These are phyloP conservation scores for Caligus rogercresseyi DNA, from an alignment of 1,140 invertebrate genomes.

Conservation along the genomic window DNA sequence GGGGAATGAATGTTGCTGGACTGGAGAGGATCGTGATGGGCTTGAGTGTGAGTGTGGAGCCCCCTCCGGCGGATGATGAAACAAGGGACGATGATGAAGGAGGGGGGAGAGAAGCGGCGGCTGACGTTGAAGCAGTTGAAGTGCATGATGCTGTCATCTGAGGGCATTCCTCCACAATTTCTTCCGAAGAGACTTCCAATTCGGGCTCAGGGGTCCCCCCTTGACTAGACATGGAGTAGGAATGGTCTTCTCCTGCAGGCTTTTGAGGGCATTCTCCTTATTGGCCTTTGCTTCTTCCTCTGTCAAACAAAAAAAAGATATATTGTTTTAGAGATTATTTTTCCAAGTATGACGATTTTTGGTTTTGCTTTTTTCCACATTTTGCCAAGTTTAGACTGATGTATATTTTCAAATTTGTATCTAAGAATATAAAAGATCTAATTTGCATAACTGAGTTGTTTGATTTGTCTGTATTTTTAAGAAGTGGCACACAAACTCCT, in stretches of 20 bases:
- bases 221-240: neutral
- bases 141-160: neutral
- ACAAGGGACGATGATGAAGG: neutral
- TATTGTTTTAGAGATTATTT: no score
- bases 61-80: neutral
- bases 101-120: no score
- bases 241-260: neutral
- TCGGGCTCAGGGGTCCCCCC: neutral
- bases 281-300: neutral
- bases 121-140: neutral
- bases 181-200: neutral
- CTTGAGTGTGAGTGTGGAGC: neutral
- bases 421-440: no score
- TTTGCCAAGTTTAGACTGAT: no score
- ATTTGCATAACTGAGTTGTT: no score
- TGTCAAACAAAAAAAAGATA: no score
- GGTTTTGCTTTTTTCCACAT: no score
- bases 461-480: no score
- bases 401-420: no score
- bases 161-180: neutral
- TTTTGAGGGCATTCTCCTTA: neutral
- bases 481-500: no score
- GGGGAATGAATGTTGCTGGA: neutral
- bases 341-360: no score
- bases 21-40: neutral